Percentiles rank a stretch among this genome's conserved stretches.
Evolutionary conservation across 2,797 vertebrate species (phyloP).

Genomic region (Lates japonicus): DNA sequence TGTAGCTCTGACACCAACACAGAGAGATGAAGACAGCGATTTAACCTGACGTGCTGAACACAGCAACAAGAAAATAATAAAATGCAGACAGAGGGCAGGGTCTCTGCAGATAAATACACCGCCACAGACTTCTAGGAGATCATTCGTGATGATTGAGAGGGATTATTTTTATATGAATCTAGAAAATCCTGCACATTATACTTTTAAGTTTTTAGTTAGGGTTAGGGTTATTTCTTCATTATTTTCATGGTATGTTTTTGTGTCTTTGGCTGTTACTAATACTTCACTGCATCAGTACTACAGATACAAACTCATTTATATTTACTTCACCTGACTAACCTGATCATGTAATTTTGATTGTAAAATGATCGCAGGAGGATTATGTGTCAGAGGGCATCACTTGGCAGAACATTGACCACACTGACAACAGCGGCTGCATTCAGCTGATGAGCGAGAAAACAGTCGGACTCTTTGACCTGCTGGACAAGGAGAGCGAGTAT

Average conservation of each 20-base stretch:
- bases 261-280: neutral
- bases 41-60: too few species aligned
- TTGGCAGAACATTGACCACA: conserved; percentile 93
- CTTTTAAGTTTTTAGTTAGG: too few species aligned
- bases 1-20: too few species aligned
- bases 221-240: too few species aligned
- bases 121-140: too few species aligned
- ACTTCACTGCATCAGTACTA: neutral
- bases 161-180: too few species aligned
- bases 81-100: too few species aligned
- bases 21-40: too few species aligned
- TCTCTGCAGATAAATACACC: too few species aligned
- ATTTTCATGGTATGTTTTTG: neutral
- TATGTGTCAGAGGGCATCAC: conserved; percentile 93
- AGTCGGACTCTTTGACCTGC: conserved; percentile 91
- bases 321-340: neutral
- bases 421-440: conserved; percentile 93
- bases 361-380: conserved; percentile 87
- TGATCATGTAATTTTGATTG: conserved; percentile 2
- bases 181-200: too few species aligned
- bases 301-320: neutral
- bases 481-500: conserved; percentile 95
- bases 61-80: too few species aligned
- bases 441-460: conserved; percentile 92
- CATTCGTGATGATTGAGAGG: too few species aligned